Percentiles rank a stretch among this genome's conserved stretches.
Evolutionary conservation across 2,113 vertebrate species (phyloP).

Genomic region (Trichechus manatus): DNA sequence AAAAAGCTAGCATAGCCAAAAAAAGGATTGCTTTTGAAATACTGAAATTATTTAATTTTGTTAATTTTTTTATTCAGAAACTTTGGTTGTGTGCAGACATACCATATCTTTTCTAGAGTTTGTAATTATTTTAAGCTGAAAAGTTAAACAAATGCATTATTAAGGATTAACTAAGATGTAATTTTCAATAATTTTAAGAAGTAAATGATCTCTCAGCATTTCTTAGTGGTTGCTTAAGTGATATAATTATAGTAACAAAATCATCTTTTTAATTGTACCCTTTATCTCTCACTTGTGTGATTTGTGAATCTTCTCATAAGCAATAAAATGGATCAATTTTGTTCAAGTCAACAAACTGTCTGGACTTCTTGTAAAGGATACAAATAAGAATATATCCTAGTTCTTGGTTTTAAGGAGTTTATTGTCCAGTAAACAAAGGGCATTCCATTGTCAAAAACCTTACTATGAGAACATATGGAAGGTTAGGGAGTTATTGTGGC

Average conservation of each 20-base stretch:
- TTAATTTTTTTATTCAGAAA: conserved; percentile 49
- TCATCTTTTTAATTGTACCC: background rate
- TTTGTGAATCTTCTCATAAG: conserved; percentile 32
- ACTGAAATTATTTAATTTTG: conserved; percentile 26
- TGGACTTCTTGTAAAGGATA: background rate
- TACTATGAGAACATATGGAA: background rate
- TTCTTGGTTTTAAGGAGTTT: background rate
- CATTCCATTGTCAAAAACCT: background rate
- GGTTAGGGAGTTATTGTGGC: background rate
- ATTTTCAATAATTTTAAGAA: conserved; percentile 7
- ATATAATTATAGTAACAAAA: conserved; percentile 43
- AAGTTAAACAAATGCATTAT: background rate
- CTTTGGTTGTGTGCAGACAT: background rate
- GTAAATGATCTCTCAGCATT: conserved; percentile 32
- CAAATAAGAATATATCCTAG: background rate
- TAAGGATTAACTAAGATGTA: conserved; percentile 7
- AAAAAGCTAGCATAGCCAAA: background rate
- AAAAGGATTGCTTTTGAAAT: background rate
- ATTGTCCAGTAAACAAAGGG: background rate
- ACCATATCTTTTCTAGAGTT: background rate
- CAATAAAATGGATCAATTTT: conserved; percentile 25
- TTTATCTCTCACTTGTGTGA: conserved; percentile 18
- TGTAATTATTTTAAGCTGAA: conserved; percentile 41
- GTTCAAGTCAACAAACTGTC: background rate
- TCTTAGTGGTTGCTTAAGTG: conserved; percentile 35